Evolutionary conservation across 2,888 invertebrate species (phyloP), one percentile per base, ranked within the genome.

Genomic region (Agrotis puta): DNA sequence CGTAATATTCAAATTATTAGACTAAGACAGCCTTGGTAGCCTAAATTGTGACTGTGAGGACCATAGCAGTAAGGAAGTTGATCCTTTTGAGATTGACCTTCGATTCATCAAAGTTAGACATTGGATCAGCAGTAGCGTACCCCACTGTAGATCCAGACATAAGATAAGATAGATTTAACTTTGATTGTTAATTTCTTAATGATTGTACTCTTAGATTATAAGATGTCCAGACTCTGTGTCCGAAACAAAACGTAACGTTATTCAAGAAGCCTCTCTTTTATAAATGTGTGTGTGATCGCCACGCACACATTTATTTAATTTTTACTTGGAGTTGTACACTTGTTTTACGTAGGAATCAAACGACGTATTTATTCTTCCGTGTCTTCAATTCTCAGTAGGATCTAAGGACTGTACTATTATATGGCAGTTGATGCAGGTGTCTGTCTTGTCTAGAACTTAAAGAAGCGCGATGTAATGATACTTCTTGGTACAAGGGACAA

Each of bases 41-140:
- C 83, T 78, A 83, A 86, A 43, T 78, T 80, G 58, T 67, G 43
- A 39, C 22, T 53, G 70, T 59, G 75, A 76, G 63, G 80, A 74
- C 86, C 77, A 78, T 74, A 81, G 62, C 24, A 2, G 18, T 64
- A 53, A 74, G 87, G 88, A 87, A 79, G 87, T 77, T 57, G 65
- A 51, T 66, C 72, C 48, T 76, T 85, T 76, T 77, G 68, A 66
- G 71, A 63, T 14, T 59, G 76, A 63, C 84, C 85, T 86, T 85
- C 71, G 16, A 50, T 33, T 51, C 16, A 16, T 53, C 51, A 70
- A 63, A 58, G 51, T 69, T 58, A 70, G 57, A 72, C 64, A 20
- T 71, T 39, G 48, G 56, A 27, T 50, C 70, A 48, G n/a, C 53
- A 22, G 24, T 33, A n/a, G 22, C n/a, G 2, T 62, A 50, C 43